Conservation (phyloP, 2,113 vertebrate genomes). For the Malurus alboscapulatus region DNA sequence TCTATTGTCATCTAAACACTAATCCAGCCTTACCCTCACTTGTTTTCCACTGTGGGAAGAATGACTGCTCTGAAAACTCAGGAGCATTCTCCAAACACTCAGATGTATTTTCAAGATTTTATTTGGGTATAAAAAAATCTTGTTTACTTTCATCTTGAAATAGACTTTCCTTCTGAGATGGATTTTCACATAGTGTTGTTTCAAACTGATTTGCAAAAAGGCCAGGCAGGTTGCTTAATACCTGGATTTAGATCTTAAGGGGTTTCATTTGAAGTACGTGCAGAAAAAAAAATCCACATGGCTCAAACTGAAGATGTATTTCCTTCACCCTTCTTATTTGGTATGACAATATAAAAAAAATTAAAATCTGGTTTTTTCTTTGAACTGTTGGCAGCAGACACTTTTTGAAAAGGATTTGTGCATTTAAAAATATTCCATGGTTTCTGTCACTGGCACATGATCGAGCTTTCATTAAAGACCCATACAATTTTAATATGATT, state of each 20-base stretch:
- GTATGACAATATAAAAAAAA: slow-evolving; percentile 32
- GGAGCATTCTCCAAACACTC: background rate
- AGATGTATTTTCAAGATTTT: slow-evolving; percentile 39
- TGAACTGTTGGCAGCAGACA: background rate
- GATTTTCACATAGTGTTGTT: slow-evolving; percentile 31
- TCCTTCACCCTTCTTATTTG: slow-evolving; percentile 20
- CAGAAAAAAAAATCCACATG: slow-evolving; percentile 8
- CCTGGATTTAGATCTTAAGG: background rate
- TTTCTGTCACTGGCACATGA: slow-evolving; percentile 58
- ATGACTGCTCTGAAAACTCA: background rate
- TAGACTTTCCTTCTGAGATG: slow-evolving; percentile 12
- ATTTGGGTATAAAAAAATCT: background rate
- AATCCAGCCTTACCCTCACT: background rate
- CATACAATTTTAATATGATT: slow-evolving; percentile 61
- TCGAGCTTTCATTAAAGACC: slow-evolving; percentile 47
- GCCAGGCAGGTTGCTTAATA: slow-evolving; percentile 32
- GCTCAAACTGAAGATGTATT: slow-evolving; percentile 34
- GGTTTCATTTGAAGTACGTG: background rate
- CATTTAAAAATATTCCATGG: slow-evolving; percentile 42
- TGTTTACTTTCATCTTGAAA: slow-evolving; percentile 31
- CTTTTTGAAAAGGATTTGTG: slow-evolving; percentile 12
- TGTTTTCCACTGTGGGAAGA: background rate
- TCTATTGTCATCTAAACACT: background rate
- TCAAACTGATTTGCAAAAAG: slow-evolving; percentile 31
- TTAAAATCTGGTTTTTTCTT: slow-evolving; percentile 21